phyloP scores from a whole-genome alignment of 2,797 vertebrate species.

The Rallus crepitans region DNA sequence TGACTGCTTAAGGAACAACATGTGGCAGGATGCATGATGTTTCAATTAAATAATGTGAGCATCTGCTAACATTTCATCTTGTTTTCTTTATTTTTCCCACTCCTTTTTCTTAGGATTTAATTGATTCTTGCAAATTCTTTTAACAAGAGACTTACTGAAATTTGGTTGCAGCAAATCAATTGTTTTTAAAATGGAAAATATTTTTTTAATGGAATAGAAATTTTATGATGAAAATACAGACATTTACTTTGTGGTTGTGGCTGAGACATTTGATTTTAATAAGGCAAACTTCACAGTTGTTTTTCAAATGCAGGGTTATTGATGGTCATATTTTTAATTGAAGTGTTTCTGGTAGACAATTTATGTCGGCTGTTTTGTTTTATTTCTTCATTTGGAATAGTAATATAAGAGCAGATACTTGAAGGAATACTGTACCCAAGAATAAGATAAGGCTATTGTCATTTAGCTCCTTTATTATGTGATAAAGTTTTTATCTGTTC shows the following conservation, averaged over 20 bases:
- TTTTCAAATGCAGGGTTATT: neutral
- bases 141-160: neutral
- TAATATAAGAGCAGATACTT: neutral
- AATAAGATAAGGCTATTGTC: neutral
- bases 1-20: neutral
- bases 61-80: neutral
- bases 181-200: neutral
- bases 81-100: neutral
- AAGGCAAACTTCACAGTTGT: neutral
- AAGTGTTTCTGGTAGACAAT: neutral
- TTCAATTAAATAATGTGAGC: neutral
- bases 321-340: slow-evolving; percentile 14
- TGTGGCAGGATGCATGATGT: neutral
- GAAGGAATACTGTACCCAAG: neutral
- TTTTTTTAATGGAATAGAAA: neutral
- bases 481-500: neutral
- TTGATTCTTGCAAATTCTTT: neutral
- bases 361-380: neutral
- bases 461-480: neutral
- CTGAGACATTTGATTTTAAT: neutral
- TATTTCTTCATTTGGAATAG: neutral
- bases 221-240: neutral
- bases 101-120: neutral
- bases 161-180: neutral
- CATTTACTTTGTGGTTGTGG: neutral